Evolutionary conservation across 2,113 vertebrate species (phyloP), one percentile per base, ranked within the genome.

Genomic region (Eulemur rufifrons): DNA sequence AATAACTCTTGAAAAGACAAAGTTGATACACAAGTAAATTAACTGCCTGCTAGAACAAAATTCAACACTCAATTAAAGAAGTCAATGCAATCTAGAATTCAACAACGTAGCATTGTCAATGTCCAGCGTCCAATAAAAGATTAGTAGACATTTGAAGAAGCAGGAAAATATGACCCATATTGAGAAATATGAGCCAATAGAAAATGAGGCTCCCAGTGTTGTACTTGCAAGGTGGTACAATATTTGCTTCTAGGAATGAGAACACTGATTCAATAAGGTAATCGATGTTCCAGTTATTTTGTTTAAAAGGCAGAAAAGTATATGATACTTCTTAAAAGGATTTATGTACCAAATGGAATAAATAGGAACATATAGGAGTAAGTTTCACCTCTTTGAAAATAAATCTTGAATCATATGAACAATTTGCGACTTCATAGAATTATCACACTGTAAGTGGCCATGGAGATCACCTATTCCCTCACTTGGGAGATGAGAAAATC

Each of bases 261-360:
- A 95, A 59, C 34, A 78, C 54, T 32, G 42, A 85, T 59, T 85
- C 25, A 56, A 25, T 56, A 95, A 54, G 18, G 23, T 37, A 85
- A 89, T 34, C 47, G 25, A 61, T 89, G 6, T 61, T 71, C 32
- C 86, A 50, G 45, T 47, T 61, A 91, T 85, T 91, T 87, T 91
- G 71, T 81, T 94, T 95, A 81, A 91, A 93, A 81, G 9, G 27
- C 29, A 71, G 27, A 94, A 56, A 47, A 88, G n/a, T 54, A 11
- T 81, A 81, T 66, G 14, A 47, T 73, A 68, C 15, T 45, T 74
- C 86, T 90, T 64, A 54, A 39, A 96, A 74, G 50, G 9, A 86
- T 64, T 78, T 71, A 54, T 63, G n/a, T 86, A 3, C 15, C 84
- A 92, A 84, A 17, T 91, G 34, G 18, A 80, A 88, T 91, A 84